Evolutionary conservation across 37 sponge, comb jelly and placozoan species (phyloP).

Genomic region (Beroe forskalii): DNA sequence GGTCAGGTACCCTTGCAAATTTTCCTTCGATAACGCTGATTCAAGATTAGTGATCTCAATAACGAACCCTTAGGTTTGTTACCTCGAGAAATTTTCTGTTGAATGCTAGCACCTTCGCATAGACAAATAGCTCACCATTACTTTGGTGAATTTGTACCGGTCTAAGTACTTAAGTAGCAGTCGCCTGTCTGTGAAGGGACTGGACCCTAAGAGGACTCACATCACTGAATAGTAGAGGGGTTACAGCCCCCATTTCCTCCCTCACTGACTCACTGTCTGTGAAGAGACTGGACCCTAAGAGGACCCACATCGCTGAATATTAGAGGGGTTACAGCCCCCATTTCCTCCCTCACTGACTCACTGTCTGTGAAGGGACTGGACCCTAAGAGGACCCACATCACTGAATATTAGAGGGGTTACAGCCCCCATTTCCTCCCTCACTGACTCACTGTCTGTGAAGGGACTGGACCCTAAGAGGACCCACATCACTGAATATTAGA

Average conservation of each 20-base stretch:
- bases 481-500: conserved; percentile 27
- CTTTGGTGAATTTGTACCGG: too few species aligned
- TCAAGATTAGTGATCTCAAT: too few species aligned
- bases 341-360: neutral
- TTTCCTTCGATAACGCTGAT: too few species aligned
- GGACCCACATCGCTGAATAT: conserved; percentile 15
- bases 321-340: neutral
- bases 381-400: conserved; percentile 17
- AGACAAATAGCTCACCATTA: too few species aligned
- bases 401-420: conserved; percentile 3
- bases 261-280: neutral
- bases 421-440: too few species aligned
- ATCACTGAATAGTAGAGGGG: conserved; percentile 31
- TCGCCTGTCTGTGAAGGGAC: neutral
- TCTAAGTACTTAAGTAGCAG: too few species aligned
- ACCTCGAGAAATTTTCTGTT: too few species aligned
- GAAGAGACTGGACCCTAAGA: conserved; percentile 8
- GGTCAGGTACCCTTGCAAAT: too few species aligned
- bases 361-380: conserved; percentile 5
- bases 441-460: neutral
- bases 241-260: neutral
- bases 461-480: conserved; percentile 7
- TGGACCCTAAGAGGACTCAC: neutral
- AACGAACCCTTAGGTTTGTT: too few species aligned
- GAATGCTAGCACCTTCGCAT: too few species aligned